Percentiles rank a stretch among this genome's conserved stretches.
Evolutionary conservation across 2,113 vertebrate species (phyloP).

Genomic region (Antigone vipio): DNA sequence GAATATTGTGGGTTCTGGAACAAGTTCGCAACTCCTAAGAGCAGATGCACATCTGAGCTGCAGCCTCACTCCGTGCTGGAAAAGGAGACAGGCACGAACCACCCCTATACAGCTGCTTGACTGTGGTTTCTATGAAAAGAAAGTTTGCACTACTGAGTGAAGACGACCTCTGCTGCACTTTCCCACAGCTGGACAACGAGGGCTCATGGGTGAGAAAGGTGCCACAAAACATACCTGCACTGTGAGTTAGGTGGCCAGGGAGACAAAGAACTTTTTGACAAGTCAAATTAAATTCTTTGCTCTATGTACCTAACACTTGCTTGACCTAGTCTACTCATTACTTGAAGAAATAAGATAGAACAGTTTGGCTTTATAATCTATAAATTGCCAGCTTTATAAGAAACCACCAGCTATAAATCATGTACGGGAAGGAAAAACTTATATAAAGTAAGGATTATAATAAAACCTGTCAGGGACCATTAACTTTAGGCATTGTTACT

Average conservation of each 20-base stretch:
- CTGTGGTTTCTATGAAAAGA: background rate
- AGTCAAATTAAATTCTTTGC: background rate
- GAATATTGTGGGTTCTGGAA: background rate
- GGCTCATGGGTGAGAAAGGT: background rate
- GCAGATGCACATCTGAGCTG: background rate
- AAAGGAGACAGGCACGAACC: background rate
- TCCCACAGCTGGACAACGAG: background rate
- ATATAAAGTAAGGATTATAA: background rate
- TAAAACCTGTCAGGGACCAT: background rate
- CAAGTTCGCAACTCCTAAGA: background rate
- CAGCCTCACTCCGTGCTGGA: background rate
- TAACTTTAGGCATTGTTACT: slow-evolving; percentile 11
- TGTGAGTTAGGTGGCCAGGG: background rate
- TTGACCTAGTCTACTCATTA: background rate
- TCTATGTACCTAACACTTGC: background rate
- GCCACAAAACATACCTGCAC: background rate
- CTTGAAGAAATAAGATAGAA: background rate
- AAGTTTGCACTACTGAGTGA: background rate
- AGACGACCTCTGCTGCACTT: background rate
- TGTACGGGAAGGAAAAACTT: background rate
- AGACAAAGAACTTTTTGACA: background rate
- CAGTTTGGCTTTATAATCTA: background rate
- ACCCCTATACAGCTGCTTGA: background rate
- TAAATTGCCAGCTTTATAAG: background rate
- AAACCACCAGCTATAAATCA: background rate